Evolutionary conservation across 2,113 vertebrate species (phyloP).

Genomic region (Apteryx owenii): DNA sequence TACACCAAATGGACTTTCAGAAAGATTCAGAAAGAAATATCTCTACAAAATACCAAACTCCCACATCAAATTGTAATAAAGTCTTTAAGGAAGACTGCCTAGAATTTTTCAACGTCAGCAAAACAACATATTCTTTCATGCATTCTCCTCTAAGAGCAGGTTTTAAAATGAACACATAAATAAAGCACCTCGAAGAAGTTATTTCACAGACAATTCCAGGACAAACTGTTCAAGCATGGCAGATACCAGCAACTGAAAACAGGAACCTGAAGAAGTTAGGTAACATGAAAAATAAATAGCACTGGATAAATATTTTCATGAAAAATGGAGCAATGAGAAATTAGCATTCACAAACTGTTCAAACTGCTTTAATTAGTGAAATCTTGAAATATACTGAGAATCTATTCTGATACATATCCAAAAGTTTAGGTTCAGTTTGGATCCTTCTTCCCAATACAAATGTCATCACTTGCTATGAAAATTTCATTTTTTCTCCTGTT

Average conservation of each 20-base stretch:
- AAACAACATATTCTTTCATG: neutral
- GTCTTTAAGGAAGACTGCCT: neutral
- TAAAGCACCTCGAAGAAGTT: neutral
- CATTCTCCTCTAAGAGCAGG: neutral
- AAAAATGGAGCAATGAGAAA: neutral
- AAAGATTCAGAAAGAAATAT: neutral
- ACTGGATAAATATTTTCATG: neutral
- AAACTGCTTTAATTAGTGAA: neutral
- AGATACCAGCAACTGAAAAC: neutral
- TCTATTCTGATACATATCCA: neutral
- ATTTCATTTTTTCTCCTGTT: accelerated
- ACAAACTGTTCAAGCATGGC: neutral
- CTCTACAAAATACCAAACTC: neutral
- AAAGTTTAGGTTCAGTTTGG: neutral
- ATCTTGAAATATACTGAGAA: neutral
- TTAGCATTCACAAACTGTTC: neutral
- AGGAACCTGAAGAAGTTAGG: neutral
- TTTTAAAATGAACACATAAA: neutral
- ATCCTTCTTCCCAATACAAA: neutral
- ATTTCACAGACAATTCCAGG: neutral
- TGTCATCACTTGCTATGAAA: neutral
- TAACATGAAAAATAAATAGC: neutral
- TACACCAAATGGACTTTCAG: neutral
- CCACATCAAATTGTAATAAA: neutral
- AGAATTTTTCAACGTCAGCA: neutral